Evolutionary conservation across 2,113 vertebrate genomes (phyloP).

Genomic region (Eleginops maclovinus): DNA sequence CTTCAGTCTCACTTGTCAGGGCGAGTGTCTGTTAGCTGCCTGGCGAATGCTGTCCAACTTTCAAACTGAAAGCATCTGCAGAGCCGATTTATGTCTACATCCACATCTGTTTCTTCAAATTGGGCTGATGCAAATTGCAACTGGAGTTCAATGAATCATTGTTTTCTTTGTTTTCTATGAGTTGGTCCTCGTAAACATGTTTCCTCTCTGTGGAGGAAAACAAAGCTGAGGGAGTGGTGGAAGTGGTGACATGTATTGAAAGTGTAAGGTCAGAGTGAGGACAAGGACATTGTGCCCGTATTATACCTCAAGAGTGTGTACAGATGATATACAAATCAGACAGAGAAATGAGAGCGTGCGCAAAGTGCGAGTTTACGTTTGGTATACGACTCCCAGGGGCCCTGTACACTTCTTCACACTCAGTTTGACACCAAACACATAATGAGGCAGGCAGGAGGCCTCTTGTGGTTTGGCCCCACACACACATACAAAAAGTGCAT

Average conservation of each 20-base stretch:
- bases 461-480: slow-evolving; percentile 8
- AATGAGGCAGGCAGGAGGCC: slow-evolving; percentile 28
- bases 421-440: slow-evolving; percentile 68
- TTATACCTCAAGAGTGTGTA: slow-evolving; percentile 8
- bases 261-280: slow-evolving; percentile 29
- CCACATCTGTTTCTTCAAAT: slow-evolving; percentile 62
- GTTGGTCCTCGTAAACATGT: slow-evolving; percentile 21
- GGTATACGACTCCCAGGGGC: slow-evolving; percentile 48
- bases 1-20: background rate
- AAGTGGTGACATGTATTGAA: background rate
- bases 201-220: slow-evolving; percentile 27
- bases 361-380: slow-evolving; percentile 41
- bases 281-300: slow-evolving; percentile 26
- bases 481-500: slow-evolving; percentile 1
- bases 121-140: slow-evolving; percentile 12
- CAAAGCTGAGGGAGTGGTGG: background rate
- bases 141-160: slow-evolving; percentile 33
- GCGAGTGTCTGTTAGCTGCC: slow-evolving; percentile 5
- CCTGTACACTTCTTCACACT: slow-evolving; percentile 59
- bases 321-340: slow-evolving; percentile 58
- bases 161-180: slow-evolving; percentile 49
- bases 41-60: background rate
- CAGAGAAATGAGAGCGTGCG: slow-evolving; percentile 49
- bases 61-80: slow-evolving; percentile 62
- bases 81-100: slow-evolving; percentile 36